Evolutionary conservation across 2,113 vertebrate genomes (phyloP), one percentile per base, ranked within the genome.

Genomic region (Cercocebus atys): DNA sequence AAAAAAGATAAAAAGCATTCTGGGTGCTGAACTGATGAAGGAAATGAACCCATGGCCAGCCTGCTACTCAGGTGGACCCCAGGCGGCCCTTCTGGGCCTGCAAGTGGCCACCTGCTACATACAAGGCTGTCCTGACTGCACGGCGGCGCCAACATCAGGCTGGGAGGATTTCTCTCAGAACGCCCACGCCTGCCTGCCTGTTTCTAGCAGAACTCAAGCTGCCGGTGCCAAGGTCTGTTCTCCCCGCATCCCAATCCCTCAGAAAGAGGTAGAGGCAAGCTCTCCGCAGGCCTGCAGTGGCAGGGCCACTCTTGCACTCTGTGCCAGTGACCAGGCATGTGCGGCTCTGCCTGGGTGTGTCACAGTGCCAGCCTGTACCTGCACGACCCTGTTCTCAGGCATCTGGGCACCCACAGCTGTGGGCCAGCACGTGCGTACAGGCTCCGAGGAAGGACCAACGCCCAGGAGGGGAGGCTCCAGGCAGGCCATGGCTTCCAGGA

Each of bases 101-200:
- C 2, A 8, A 40, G 57, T 8, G 12, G 50, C 88, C 18, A 3
- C 52, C 22, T 5, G 18, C 18, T 2, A 2, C n/a, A 6, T 64
- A 38, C 27, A 0, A 18, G 76, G 4, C 2, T 18, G 7, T 13
- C 40, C 50, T 17, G 82, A 68, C n/a, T 35, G n/a, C n/a, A 59
- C 45, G 23, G 2, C 35, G 16, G 2, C 8, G 0, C 16, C 50
- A 3, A 2, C 12, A 2, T 0, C 1, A 4, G 12, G 52, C 52
- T 38, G 45, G 85, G 70, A 40, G 32, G 52, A 6, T 35, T 17
- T 50, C 64, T 89, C 78, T 61, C n/a, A 13, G 66, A 18, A 11
- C 1, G 0, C 89, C 61, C 75, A 52, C 8, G 38, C 76, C 76
- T 10, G 84, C 76, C 66, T 27, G 38, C 78, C 55, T 30, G n/a